Evolutionary conservation across 1,140 invertebrate genomes (phyloP).

Genomic region (Hesperophylax magnus): DNA sequence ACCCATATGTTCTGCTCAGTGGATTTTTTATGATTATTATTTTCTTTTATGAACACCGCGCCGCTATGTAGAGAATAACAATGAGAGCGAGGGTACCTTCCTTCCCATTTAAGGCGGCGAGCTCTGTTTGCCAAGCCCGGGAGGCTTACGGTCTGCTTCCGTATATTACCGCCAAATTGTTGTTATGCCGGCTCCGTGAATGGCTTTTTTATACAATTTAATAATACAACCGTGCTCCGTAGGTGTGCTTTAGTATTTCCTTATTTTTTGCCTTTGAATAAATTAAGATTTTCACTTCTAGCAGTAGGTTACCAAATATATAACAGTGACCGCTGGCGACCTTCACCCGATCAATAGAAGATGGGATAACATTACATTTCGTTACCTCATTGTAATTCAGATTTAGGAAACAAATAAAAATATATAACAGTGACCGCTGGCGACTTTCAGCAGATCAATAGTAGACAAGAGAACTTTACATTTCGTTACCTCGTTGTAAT

Average conservation of each 20-base stretch:
- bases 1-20: slow-evolving; percentile 58
- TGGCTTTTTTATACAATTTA: slow-evolving; percentile 50
- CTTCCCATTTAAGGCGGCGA: slow-evolving; percentile 38
- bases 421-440: too few relatives aligned
- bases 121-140: slow-evolving; percentile 36
- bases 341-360: too few relatives aligned
- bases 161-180: slow-evolving; percentile 50
- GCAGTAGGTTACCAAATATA: too few relatives aligned
- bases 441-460: too few relatives aligned
- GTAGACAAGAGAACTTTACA: too few relatives aligned
- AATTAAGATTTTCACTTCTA: background rate
- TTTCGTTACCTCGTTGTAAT: too few relatives aligned
- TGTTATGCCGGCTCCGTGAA: slow-evolving; percentile 41
- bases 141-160: slow-evolving; percentile 43
- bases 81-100: slow-evolving; percentile 51
- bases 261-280: slow-evolving; percentile 25
- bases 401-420: too few relatives aligned
- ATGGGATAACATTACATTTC: too few relatives aligned
- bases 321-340: too few relatives aligned
- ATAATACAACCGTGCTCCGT: slow-evolving; percentile 40
- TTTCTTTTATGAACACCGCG: slow-evolving; percentile 59
- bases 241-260: slow-evolving; percentile 34
- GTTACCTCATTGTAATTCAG: too few relatives aligned
- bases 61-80: slow-evolving; percentile 55
- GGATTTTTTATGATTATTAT: slow-evolving; percentile 60